Conservation (phyloP, 2,888 invertebrate genomes). For the Standfussiana lucernea region DNA sequence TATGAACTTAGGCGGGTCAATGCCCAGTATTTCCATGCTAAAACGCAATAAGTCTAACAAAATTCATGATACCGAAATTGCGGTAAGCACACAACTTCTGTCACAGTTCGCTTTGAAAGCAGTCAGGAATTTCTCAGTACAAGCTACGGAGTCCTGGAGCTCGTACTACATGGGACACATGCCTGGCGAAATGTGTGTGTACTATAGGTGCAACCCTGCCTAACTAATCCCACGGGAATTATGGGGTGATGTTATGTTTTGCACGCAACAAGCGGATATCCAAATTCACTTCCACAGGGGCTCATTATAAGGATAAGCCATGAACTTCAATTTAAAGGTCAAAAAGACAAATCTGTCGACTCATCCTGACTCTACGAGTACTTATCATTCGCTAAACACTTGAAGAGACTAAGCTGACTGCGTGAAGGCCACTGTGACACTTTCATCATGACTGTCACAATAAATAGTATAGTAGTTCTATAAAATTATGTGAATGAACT, state of each 20-base stretch:
- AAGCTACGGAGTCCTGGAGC: too few species aligned
- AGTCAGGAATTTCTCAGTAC: too few species aligned
- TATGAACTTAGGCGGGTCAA: too few species aligned
- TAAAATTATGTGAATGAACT: constrained; percentile 14
- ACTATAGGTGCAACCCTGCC: too few species aligned
- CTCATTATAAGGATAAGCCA: neutral
- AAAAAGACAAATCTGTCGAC: neutral
- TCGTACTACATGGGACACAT: too few species aligned
- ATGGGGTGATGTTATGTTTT: too few species aligned
- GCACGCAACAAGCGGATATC: too few species aligned
- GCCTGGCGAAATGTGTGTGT: too few species aligned
- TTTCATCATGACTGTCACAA: constrained; percentile 31
- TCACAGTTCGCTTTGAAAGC: too few species aligned
- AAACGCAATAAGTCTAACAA: too few species aligned
- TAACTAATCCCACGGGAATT: too few species aligned
- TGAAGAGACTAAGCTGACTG: constrained; percentile 16
- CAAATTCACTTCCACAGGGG: constrained; percentile 1
- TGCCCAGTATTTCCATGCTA: too few species aligned
- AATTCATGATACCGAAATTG: neutral
- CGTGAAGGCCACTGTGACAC: constrained; percentile 37
- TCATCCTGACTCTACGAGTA: constrained; percentile 18
- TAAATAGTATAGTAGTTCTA: neutral
- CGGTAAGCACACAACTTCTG: neutral
- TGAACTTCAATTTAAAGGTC: constrained; percentile 29
- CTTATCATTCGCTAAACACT: constrained; percentile 28